A percentile compares a stretch with the other conserved stretches of the same genome.
phyloP scores from a whole-genome alignment of 1,140 invertebrate genomes.

The Eupristina koningsbergeri region DNA sequence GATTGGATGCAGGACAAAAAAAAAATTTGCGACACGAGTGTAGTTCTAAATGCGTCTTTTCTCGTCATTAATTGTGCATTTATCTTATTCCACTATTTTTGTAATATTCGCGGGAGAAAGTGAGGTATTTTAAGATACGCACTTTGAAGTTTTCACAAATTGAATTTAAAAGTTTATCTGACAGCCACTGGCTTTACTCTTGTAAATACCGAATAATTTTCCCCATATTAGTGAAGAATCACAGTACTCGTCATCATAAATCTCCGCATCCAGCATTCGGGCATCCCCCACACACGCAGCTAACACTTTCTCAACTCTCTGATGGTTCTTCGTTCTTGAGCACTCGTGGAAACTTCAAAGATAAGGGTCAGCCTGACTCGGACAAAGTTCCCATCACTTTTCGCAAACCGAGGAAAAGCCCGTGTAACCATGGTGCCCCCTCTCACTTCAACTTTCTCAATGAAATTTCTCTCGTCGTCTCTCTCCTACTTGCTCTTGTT shows the following conservation, averaged over 20 bases:
- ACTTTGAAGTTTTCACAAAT: not conserved
- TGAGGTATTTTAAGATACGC: not conserved
- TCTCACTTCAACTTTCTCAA: not conserved
- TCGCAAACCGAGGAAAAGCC: not conserved
- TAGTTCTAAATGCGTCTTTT: not conserved
- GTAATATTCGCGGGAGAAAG: not conserved
- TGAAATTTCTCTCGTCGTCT: constrained; percentile 5
- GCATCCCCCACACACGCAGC: too few species aligned
- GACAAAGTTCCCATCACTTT: too few species aligned
- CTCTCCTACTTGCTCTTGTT: too few species aligned
- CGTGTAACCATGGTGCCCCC: not conserved
- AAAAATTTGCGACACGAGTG: not conserved
- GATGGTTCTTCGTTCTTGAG: too few species aligned
- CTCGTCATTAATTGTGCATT: not conserved
- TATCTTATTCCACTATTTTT: not conserved
- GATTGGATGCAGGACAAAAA: not conserved
- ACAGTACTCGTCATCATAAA: too few species aligned
- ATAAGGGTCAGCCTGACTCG: too few species aligned
- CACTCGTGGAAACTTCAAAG: too few species aligned
- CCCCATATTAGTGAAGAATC: too few species aligned
- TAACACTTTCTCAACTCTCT: too few species aligned
- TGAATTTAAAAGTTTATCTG: not conserved
- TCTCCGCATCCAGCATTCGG: too few species aligned
- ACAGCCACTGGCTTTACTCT: not conserved
- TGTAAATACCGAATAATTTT: too few species aligned